Evolutionary conservation across 23 tunicate species (phyloP), one percentile per base, ranked within the genome.

Genomic region (Ciona savignyi): DNA sequence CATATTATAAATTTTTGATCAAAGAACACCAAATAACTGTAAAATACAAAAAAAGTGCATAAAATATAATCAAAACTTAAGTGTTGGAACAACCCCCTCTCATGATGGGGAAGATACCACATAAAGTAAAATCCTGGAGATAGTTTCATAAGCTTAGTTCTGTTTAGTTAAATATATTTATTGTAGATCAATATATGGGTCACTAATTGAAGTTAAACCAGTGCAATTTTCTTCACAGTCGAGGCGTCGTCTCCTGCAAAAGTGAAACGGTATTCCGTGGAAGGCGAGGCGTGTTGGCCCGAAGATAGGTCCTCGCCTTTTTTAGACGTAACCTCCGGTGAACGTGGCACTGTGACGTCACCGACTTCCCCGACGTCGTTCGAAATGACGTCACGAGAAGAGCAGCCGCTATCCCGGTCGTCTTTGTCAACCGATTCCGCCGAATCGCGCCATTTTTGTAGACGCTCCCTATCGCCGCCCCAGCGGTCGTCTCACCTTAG

Each of bases 401-500:
- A 42, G 15, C 9, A 42, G 56, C 56, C 56, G 56, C 15, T 15
- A 42, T 42, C 56, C 11, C 56, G 56, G 15, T 42, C 56, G 9
- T 42, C 56, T 6, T 42, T 9, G 11, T 42, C 56, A 9, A 42
- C 11, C 15, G 56, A 42, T 42, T 42, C 56, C 9, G 15, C 56
- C 56, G 15, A 9, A 42, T 42, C 56, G 15, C 56, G 56, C 15
- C 11, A 42, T 15, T 42, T 15, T 15, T 42, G 15, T 6, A 15
- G 56, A 42, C 56, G 56, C 56, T 42, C 56, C 15, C 56, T 42
- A 42, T 42, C 56, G 56, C 56, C 56, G 56, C 56, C 56, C 56
- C 56, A 42, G 56, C 56, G 56, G 56, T 42, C 56, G 15, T 15
- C 56, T 42, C 56, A 42, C 15, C 56, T 42, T 15, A 42, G 11